Base-by-base conservation (phyloP, 2,797 vertebrate species). In the Craterocephalus amniculus region DNA sequence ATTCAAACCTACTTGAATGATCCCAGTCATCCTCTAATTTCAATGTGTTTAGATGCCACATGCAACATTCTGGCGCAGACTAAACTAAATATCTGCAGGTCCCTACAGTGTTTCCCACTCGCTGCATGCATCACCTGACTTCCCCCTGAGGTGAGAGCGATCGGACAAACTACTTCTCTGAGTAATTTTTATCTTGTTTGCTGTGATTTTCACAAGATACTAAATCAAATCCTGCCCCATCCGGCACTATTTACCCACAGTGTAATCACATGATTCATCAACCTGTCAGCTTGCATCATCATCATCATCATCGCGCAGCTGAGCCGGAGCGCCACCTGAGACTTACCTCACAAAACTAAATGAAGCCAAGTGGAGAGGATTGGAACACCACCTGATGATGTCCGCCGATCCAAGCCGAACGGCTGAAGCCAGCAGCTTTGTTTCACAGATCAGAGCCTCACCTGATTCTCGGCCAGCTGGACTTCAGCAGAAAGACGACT, bases 391-490 rank as follows among this genome's bases (percentile, higher is more conserved):
- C 56, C 38, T 72, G 68, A 67, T 63, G 4, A 52, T 57, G 51
- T 32, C 32, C 64, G 16, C 10, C 24, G 22, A 64, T 58, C 49
- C 26, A 63, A 74, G 62, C 8, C 2, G 0, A 40, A 40, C 20
- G 13, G 29, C 45, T 14, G 13, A 61, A 56, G 35, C 55, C 59
- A 69, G 1, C 3, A 57, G 55, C 76, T 62, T 52, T 40, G 54
- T 63, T 69, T 74, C 48, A 68, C 61, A 57, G 54, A 68, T 65
- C 64, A 48, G 45, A 69, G 8, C 68, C 48, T 24, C 79, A 79
- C 62, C 79, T 86, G 76, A 78, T 58, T 34, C 81, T 79, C 40
- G 52, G 58, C 67, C 81, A 72, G 73, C 70, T 79, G 73, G 48
- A 72, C 29, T 36, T 59, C 54, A 70, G 52, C 68, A 63, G 70